Conservation (phyloP, 2,113 vertebrate genomes). For the Tamias sibiricus region DNA sequence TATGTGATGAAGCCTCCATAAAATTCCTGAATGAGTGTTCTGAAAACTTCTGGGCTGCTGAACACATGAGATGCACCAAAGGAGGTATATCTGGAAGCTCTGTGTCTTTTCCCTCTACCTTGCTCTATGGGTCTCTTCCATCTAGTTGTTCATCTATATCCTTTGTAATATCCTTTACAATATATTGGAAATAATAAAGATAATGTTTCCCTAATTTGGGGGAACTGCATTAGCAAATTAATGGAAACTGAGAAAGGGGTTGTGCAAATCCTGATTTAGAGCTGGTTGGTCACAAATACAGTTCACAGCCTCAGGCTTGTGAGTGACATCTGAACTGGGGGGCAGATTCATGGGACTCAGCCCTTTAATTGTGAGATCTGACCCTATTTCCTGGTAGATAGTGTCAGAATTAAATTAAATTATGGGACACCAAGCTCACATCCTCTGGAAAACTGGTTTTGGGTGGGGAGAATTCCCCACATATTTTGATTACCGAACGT, state of each 20-base stretch:
- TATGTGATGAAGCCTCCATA: neutral
- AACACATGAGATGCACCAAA: neutral
- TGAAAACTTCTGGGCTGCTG: neutral
- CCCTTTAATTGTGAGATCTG: neutral
- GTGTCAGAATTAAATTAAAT: neutral
- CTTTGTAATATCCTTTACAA: neutral
- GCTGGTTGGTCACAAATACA: neutral
- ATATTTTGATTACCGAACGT: neutral
- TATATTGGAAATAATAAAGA: neutral
- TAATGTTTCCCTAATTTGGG: neutral
- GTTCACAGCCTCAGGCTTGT: neutral
- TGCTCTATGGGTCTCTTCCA: no score
- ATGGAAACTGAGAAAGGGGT: neutral
- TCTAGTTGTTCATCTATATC: neutral
- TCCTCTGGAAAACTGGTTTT: neutral
- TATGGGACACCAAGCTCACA: neutral
- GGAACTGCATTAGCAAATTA: neutral
- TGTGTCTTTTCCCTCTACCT: rapidly evolving
- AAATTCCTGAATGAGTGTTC: no score
- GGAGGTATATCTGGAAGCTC: rapidly evolving
- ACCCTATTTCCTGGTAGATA: no score
- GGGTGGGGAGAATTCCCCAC: neutral
- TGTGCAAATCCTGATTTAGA: neutral
- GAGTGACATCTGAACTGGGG: neutral
- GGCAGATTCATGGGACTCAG: neutral